A percentile compares a stretch with the other conserved stretches of the same genome.
Evolutionary conservation across 2,888 invertebrate genomes (phyloP).

Genomic region (Thysanoteuthis rhombus): DNA sequence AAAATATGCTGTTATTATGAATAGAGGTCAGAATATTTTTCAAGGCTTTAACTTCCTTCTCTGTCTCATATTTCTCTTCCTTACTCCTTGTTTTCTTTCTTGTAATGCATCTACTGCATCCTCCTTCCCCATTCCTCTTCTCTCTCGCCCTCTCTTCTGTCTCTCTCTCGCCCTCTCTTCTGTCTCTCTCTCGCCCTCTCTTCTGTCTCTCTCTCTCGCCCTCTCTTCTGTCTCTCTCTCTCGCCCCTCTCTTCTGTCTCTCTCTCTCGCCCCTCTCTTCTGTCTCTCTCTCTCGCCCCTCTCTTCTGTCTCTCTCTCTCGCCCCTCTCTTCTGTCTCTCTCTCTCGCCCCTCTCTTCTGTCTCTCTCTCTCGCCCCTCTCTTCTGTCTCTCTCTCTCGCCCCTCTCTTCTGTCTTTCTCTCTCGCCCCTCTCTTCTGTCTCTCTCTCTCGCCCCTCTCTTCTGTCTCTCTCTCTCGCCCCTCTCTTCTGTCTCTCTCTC

Average conservation of each 20-base stretch:
- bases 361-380: background rate
- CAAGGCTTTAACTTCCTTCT: background rate
- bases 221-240: too few relatives aligned
- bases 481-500: background rate
- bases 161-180: background rate
- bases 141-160: too few relatives aligned
- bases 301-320: background rate
- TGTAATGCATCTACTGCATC: background rate
- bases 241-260: too few relatives aligned
- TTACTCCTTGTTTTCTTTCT: background rate
- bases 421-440: background rate
- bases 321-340: background rate
- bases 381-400: background rate
- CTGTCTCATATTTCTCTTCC: too few relatives aligned
- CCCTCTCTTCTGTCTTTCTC: background rate
- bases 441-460: background rate
- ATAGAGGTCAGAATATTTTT: background rate
- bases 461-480: background rate
- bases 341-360: background rate
- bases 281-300: too few relatives aligned
- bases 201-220: too few relatives aligned
- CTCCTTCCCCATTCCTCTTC: background rate
- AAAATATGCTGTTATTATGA: background rate
- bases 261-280: too few relatives aligned
- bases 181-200: too few relatives aligned